These are phyloP conservation scores for Eristalinus sepulchralis DNA, from an alignment of 2,888 invertebrate species.

Conservation along the genomic window DNA sequence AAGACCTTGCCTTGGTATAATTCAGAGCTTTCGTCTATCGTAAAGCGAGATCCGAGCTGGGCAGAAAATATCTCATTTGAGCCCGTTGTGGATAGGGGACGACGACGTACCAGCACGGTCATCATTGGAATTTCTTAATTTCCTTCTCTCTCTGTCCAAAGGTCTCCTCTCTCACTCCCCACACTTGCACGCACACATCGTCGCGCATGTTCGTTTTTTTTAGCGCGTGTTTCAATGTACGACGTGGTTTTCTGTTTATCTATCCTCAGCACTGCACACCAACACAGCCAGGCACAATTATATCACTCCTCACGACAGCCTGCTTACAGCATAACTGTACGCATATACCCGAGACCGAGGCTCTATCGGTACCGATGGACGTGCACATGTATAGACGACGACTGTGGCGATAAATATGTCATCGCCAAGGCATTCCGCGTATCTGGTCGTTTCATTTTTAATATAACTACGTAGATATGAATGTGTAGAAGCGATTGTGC, in stretches of 20 bases:
- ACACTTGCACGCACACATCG: not conserved
- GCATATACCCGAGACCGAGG: conserved; percentile 20
- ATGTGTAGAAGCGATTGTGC: conserved; percentile 5
- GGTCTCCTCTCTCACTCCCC: not conserved
- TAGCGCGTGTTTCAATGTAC: conserved; percentile 5
- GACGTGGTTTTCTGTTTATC: not conserved
- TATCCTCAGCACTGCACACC: conserved; percentile 27
- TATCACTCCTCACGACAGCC: conserved; percentile 30
- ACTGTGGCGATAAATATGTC: conserved; percentile 57
- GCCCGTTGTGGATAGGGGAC: not conserved
- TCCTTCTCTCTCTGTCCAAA: not conserved
- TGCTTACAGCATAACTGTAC: conserved; percentile 61
- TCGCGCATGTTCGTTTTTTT: not conserved
- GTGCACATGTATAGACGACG: not conserved
- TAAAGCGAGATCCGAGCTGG: not conserved
- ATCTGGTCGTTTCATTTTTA: conserved; percentile 1
- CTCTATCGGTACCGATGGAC: not conserved
- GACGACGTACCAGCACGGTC: not conserved
- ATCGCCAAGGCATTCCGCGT: conserved; percentile 36
- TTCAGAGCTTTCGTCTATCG: not conserved
- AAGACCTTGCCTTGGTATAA: not conserved
- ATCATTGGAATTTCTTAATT: conserved; percentile 30
- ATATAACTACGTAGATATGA: not conserved
- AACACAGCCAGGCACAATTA: conserved; percentile 36
- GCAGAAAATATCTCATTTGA: not conserved